Evolutionary conservation across 2,888 invertebrate species (phyloP).

Genomic region (Sarcophaga caerulescens): DNA sequence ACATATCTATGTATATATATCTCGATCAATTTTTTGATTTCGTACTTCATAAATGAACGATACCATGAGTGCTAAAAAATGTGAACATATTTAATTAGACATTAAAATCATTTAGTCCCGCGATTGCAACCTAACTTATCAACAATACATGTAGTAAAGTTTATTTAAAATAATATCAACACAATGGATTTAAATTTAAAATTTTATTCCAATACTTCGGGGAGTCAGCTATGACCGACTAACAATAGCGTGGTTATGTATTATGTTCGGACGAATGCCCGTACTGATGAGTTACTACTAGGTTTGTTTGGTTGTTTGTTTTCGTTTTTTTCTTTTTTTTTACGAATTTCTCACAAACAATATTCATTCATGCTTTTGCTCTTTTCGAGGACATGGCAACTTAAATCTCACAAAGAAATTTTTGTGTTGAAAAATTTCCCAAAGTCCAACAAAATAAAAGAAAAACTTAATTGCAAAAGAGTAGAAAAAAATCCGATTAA

Average conservation of each 20-base stretch:
- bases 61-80: no score
- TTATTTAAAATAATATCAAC: no score
- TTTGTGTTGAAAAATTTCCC: slow-evolving; percentile 59
- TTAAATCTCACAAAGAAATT: slow-evolving; percentile 64
- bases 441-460: slow-evolving; percentile 51
- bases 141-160: no score
- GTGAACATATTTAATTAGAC: no score
- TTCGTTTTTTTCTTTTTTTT: slow-evolving; percentile 21
- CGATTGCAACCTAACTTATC: no score
- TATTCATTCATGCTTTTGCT: slow-evolving; percentile 57
- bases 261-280: slow-evolving; percentile 38
- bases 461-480: slow-evolving; percentile 59
- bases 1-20: no score
- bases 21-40: no score
- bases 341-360: slow-evolving; percentile 23
- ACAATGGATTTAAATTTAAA: not conserved
- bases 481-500: slow-evolving; percentile 64
- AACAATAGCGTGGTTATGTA: slow-evolving; percentile 4
- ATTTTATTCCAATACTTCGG: no score
- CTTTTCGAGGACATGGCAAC: slow-evolving; percentile 50
- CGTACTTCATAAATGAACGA: no score
- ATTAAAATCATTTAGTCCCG: no score
- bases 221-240: slow-evolving; percentile 4
- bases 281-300: slow-evolving; percentile 50
- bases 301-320: slow-evolving; percentile 27